Conservation (phyloP, 2,113 vertebrate species). For the Haemorhous mexicanus region DNA sequence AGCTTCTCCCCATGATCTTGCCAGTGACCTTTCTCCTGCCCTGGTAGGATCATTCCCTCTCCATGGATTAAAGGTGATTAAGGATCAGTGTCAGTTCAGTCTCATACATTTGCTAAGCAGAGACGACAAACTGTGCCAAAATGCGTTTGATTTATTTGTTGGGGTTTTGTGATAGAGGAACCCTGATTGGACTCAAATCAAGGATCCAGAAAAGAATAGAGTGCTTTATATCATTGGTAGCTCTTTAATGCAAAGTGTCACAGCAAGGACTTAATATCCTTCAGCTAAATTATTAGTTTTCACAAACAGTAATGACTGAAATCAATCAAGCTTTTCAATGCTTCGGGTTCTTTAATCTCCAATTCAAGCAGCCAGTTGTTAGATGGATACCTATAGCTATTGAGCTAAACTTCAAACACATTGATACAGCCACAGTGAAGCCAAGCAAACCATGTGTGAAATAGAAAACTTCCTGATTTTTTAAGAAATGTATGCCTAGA, state of each 20-base stretch:
- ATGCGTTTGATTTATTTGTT: constrained; percentile 51
- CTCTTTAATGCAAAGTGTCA: constrained; percentile 63
- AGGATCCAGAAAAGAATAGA: constrained; percentile 60
- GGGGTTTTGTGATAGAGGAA: constrained; percentile 39
- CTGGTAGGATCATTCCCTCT: constrained; percentile 25
- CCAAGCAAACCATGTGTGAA: background rate
- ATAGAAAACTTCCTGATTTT: background rate
- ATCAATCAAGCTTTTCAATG: constrained; percentile 62
- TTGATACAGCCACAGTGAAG: background rate
- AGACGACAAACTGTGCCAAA: constrained; percentile 58
- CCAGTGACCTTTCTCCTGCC: constrained; percentile 47
- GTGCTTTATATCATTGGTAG: constrained; percentile 59
- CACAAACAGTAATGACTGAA: constrained; percentile 45
- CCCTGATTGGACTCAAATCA: constrained; percentile 39
- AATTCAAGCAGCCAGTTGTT: constrained; percentile 20
- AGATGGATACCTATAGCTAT: constrained; percentile 13
- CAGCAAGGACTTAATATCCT: constrained; percentile 55
- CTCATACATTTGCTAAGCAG: constrained; percentile 47
- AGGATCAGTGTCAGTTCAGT: constrained; percentile 66
- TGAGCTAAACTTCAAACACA: constrained; percentile 14
- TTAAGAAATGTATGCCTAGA: background rate
- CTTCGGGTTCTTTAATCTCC: constrained; percentile 37
- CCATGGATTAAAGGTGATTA: constrained; percentile 59
- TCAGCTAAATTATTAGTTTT: constrained; percentile 57
- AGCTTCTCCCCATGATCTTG: constrained; percentile 39